Evolutionary conservation across 2,113 vertebrate species (phyloP), one percentile per base, ranked within the genome.

Genomic region (Alligator mississippiensis): DNA sequence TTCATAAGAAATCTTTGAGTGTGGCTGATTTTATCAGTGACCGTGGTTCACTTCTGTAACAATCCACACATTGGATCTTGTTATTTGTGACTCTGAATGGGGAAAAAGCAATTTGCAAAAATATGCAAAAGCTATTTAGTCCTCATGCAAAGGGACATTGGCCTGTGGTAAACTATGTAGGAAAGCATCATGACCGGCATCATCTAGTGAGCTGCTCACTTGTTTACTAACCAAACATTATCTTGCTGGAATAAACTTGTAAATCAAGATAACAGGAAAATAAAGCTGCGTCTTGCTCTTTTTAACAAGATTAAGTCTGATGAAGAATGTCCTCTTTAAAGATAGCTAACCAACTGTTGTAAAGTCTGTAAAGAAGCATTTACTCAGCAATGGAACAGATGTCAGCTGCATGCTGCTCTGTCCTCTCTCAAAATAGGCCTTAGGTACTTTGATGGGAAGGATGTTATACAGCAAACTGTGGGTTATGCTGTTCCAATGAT

Each of bases 401-500:
- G 95, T 93, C 95, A 96, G 95, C 95, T 95, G 95, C 84, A 28
- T 22, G 77, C 88, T 89, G 90, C 8, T 75, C 92, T 93, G 58
- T 54, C 70, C 47, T 87, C 75, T 80, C 58, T 89, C 70, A 75
- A 55, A 96, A 85, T 61, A 68, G 70, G 61, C 91, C 90, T 58
- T 68, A 90, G 77, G 0, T 89, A 27, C 77, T 88, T 86, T 2
- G 3, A 68, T 89, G 38, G 58, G 61, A 78, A 84, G 59, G 1
- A 57, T 34, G 54, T 62, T 90, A 87, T n/a, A 8, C 90, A 90
- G 77, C 34, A 68, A 70, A 34, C 34, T 30, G 28, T 70, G 66
- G 66, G 34, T 70, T 70, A 34, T 19, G n/a, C 66, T 70, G 66
- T 70, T 68, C n/a, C 66, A 68, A 57, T 3, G 1, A 1, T 82